Conservation (phyloP, 2,888 invertebrate species). For the Agrypnus murinus region DNA sequence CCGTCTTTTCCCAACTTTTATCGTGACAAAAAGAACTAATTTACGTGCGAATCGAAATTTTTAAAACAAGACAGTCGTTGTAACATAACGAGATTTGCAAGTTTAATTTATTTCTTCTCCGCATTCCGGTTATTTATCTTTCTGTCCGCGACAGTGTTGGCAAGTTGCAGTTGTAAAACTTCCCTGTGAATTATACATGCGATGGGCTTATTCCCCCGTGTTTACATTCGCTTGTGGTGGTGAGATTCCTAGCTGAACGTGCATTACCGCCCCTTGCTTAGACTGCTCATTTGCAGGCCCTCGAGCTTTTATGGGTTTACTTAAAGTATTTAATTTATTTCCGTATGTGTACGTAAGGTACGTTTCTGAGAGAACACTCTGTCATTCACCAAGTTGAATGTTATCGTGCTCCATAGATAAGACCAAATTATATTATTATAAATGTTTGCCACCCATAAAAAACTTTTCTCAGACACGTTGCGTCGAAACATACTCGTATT, state of each 20-base stretch:
- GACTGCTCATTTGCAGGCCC: slow-evolving; percentile 21
- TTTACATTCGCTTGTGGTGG: slow-evolving; percentile 49
- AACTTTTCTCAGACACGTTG: slow-evolving; percentile 17
- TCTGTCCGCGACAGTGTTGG: slow-evolving; percentile 56
- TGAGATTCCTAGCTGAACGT: slow-evolving; percentile 37
- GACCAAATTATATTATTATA: slow-evolving; percentile 22
- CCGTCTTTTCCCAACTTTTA: slow-evolving; percentile 11
- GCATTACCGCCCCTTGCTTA: slow-evolving; percentile 30
- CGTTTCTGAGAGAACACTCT: not conserved
- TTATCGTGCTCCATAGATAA: slow-evolving; percentile 16
- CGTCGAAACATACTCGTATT: slow-evolving; percentile 21
- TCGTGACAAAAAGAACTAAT: slow-evolving; percentile 21
- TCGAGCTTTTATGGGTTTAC: slow-evolving; percentile 38
- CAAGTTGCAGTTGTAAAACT: slow-evolving; percentile 60
- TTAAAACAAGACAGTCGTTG: slow-evolving; percentile 39
- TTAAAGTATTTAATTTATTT: slow-evolving; percentile 35
- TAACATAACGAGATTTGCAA: slow-evolving; percentile 56
- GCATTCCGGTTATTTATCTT: slow-evolving; percentile 58
- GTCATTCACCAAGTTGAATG: no score
- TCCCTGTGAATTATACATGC: slow-evolving; percentile 58
- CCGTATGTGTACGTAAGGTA: not conserved
- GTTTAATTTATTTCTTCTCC: slow-evolving; percentile 57
- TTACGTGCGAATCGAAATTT: slow-evolving; percentile 30
- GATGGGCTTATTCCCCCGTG: slow-evolving; percentile 57
- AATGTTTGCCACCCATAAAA: slow-evolving; percentile 21